phyloP scores from a whole-genome alignment of 2,888 invertebrate genomes.

The Ephialtes manifestator region DNA sequence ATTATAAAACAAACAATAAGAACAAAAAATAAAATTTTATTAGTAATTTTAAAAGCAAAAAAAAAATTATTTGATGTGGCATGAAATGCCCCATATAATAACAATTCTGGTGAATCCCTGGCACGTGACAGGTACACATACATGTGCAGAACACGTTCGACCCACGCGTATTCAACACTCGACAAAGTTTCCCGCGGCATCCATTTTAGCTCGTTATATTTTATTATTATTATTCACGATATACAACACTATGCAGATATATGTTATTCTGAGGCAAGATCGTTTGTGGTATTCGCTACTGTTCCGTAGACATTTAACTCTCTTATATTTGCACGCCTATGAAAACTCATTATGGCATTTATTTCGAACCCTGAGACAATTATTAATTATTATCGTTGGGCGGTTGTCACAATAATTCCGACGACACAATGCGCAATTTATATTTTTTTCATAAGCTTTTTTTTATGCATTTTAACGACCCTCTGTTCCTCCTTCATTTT shows the following conservation, averaged over 20 bases:
- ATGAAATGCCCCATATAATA: constrained; percentile 12
- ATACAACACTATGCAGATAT: constrained; percentile 17
- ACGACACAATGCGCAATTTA: constrained; percentile 35
- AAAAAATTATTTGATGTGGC: not conserved
- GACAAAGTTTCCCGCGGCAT: constrained; percentile 62
- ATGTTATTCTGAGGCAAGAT: not conserved
- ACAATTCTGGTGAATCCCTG: constrained; percentile 13
- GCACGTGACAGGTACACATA: constrained; percentile 25
- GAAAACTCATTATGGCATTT: constrained; percentile 18
- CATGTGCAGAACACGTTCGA: constrained; percentile 57
- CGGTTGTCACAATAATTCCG: constrained; percentile 25
- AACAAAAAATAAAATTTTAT: too few relatives aligned
- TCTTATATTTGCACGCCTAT: not conserved
- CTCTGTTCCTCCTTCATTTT: constrained; percentile 13
- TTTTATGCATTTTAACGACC: not conserved
- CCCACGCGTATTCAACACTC: constrained; percentile 55
- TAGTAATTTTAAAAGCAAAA: not conserved
- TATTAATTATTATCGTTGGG: constrained; percentile 23
- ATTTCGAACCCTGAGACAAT: constrained; percentile 8
- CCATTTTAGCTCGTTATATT: constrained; percentile 60
- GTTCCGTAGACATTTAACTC: constrained; percentile 15
- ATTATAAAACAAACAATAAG: too few relatives aligned
- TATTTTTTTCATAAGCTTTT: not conserved
- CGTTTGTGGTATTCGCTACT: constrained; percentile 45
- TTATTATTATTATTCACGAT: constrained; percentile 63